Base-by-base conservation (phyloP, 1,140 invertebrate species). In the Heterodera carotae region DNA sequence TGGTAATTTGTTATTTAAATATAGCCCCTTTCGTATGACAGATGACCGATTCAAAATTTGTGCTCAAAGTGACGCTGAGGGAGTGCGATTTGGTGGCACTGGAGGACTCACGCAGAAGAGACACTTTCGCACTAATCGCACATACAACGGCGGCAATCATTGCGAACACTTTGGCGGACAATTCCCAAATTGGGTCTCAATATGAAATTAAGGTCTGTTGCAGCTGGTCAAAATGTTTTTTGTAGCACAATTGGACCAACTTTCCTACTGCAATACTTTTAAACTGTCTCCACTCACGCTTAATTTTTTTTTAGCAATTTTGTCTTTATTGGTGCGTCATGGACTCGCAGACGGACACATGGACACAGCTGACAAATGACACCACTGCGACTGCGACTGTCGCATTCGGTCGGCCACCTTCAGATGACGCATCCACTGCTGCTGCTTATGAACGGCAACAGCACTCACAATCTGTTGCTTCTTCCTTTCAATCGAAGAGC, bases 11-110 rank as follows among this genome's bases (percentile, higher is more conserved):
- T 29, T 7, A 1, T 62, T 29, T 62, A n/a, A 62, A 29, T 62
- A 18, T n/a, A n/a, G n/a, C n/a, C n/a, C n/a, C n/a, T n/a, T n/a
- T n/a, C n/a, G n/a, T n/a, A 18, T 29, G 29, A 62, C 59, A 62
- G 29, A n/a, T 62, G 6, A 18, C 7, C n/a, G 59, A 18, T 29
- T 43, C 48, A 69, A 59, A 72, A 72, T 72, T 93, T 86, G 94
- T 96, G 88, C 88, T 97, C 25, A 95, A 96, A 88, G 89, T 98
- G 5, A 98, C 97, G 89, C 92, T 98, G 4, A 95, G 94, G 0
- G 94, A 98, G 87, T 97, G 94, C 2, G 94, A 98, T 89, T 89
- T 98, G 33, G 94, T 98, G 31, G 89, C 98, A 6, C 93, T 98
- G 0, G 96, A 98, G 88, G 92, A 97, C 85, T 92, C 93, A 4